Conservation (phyloP, 1,140 invertebrate species). For the Papilio glaucus region DNA sequence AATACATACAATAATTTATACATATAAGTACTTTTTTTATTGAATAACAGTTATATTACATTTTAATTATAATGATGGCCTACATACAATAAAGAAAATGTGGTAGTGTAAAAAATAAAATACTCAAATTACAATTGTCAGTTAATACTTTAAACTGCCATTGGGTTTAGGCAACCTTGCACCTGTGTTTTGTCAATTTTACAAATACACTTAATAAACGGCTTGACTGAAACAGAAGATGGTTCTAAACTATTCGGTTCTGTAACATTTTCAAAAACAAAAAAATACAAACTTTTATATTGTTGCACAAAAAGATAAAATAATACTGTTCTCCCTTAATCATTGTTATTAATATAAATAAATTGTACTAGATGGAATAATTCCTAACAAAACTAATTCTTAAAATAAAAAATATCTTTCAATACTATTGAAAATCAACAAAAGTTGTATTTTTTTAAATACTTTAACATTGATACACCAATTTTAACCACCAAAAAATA, state of each 20-base stretch:
- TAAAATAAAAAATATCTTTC: background rate
- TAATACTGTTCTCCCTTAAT: slow-evolving; percentile 3
- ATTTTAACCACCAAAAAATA: too few relatives aligned
- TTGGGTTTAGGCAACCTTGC: too few relatives aligned
- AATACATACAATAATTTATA: background rate
- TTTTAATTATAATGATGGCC: background rate
- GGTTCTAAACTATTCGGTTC: background rate
- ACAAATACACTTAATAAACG: too few relatives aligned
- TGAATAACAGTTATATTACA: background rate
- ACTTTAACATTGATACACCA: too few relatives aligned
- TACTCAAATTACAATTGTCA: too few relatives aligned
- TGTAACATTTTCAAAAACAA: background rate
- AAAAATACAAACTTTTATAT: too few relatives aligned
- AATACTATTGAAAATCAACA: background rate
- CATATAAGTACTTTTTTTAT: slow-evolving; percentile 10
- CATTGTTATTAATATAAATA: slow-evolving; percentile 1
- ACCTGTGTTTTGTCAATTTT: too few relatives aligned
- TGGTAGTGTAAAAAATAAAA: background rate
- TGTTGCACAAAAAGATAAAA: background rate
- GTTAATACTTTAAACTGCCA: too few relatives aligned
- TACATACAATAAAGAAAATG: too few relatives aligned
- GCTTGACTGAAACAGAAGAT: too few relatives aligned
- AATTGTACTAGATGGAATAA: slow-evolving; percentile 3
- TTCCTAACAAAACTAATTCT: background rate
- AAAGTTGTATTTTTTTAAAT: too few relatives aligned